Evolutionary conservation across 2,113 vertebrate genomes (phyloP).

Genomic region (Cygnus buccinator): DNA sequence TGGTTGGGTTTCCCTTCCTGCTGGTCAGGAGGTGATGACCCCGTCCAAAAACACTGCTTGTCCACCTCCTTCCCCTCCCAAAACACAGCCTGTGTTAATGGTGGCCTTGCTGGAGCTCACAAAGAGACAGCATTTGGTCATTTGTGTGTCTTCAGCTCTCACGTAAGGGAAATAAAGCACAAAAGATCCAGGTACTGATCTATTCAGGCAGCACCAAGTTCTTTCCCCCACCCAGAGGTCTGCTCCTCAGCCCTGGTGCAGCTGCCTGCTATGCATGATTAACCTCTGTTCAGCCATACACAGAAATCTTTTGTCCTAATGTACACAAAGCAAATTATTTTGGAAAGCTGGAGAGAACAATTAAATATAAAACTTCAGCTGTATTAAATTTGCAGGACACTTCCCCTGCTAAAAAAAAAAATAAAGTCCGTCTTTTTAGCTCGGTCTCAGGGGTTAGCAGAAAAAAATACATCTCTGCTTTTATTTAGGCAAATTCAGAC

Average conservation of each 20-base stretch:
- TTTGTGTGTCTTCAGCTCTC: not conserved
- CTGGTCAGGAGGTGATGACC: not conserved
- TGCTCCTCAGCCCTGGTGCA: conserved; percentile 79
- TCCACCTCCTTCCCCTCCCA: not conserved
- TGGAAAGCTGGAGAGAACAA: conserved; percentile 89
- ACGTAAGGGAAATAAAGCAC: not conserved
- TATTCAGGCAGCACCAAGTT: conserved; percentile 70
- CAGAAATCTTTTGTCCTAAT: conserved; percentile 93
- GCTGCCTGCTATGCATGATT: conserved; percentile 90
- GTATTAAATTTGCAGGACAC: conserved; percentile 73
- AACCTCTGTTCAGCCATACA: conserved; percentile 91
- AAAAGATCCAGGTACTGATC: conserved; percentile 79
- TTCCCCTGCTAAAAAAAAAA: not conserved
- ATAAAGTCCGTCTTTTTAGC: conserved; percentile 22
- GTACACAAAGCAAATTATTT: conserved; percentile 99
- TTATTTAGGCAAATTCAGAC: conserved; percentile 41
- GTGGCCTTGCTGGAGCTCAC: not conserved
- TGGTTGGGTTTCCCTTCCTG: fast-evolving
- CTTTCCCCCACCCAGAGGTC: conserved; percentile 73
- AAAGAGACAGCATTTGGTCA: not conserved
- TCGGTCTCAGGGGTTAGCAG: conserved; percentile 31
- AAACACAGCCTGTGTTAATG: fast-evolving
- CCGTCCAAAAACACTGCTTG: fast-evolving
- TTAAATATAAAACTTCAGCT: conserved; percentile 84
- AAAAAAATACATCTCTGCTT: not conserved